Percentiles rank a stretch among this genome's conserved stretches.
These are phyloP conservation scores for Rhinoptilus africanus DNA, from an alignment of 2,113 vertebrate species.

Conservation along the genomic window DNA sequence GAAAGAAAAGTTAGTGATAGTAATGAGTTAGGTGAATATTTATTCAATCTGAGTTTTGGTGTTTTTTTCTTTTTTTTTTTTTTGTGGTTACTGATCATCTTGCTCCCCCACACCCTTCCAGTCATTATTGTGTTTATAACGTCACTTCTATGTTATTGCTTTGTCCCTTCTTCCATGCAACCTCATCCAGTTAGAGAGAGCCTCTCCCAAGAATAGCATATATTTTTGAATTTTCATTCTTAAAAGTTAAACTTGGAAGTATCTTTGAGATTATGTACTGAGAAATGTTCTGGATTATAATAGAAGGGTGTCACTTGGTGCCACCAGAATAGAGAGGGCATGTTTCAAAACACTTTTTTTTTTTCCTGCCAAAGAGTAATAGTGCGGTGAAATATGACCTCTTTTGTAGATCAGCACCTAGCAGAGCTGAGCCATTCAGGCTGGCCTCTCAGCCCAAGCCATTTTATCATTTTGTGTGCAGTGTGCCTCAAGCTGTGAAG, in stretches of 20 bases:
- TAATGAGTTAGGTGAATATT: not conserved
- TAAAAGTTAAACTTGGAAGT: not conserved
- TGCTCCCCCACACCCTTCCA: not conserved
- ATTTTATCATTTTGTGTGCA: slow-evolving; percentile 21
- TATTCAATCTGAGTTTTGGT: not conserved
- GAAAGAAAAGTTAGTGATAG: not conserved
- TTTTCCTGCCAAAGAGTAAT: not conserved
- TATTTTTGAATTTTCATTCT: not conserved
- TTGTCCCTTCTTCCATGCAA: not conserved
- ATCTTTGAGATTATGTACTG: not conserved
- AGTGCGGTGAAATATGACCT: not conserved
- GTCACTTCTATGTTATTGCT: not conserved
- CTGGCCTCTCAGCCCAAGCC: slow-evolving; percentile 11
- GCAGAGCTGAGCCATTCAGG: not conserved
- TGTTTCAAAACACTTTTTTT: not conserved
- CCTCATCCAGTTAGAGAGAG: not conserved
- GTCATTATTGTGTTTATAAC: not conserved
- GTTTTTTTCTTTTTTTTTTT: not conserved
- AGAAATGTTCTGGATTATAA: not conserved
- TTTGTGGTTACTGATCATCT: not conserved
- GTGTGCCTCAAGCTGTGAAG: slow-evolving; percentile 59
- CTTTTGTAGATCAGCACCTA: not conserved
- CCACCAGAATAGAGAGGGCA: not conserved
- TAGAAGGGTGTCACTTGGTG: not conserved
- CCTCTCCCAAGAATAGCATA: not conserved